phyloP scores from a whole-genome alignment of 1,140 invertebrate genomes.

The Cephus cinctus region DNA sequence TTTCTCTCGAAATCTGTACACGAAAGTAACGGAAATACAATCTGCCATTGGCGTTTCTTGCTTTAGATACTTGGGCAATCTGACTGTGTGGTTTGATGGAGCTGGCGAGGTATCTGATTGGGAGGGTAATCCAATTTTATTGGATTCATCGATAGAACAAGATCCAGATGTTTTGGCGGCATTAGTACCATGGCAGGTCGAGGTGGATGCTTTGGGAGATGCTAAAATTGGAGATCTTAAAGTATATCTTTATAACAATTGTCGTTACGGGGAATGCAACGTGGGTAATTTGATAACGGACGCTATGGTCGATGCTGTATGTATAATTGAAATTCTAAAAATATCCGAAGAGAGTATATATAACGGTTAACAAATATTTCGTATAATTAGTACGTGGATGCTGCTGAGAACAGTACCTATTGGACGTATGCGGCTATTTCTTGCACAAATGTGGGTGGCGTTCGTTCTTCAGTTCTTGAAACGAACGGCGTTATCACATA shows the following conservation, averaged over 20 bases:
- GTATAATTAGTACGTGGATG: conserved; percentile 42
- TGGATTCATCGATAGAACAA: conserved; percentile 64
- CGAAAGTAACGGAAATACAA: no score
- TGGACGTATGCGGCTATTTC: conserved; percentile 73
- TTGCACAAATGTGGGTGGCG: conserved; percentile 69
- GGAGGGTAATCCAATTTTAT: conserved; percentile 73
- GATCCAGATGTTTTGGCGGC: conserved; percentile 56
- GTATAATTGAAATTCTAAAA: no score
- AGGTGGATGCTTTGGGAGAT: conserved; percentile 60
- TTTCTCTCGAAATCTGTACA: background rate
- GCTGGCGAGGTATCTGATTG: conserved; percentile 67
- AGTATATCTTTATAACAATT: conserved; percentile 60
- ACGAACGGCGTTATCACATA: conserved; percentile 63
- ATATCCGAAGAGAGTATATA: no score
- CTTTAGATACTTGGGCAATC: conserved; percentile 67
- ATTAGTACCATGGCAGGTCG: conserved; percentile 61
- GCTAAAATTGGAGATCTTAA: conserved; percentile 59
- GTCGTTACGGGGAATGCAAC: conserved; percentile 68
- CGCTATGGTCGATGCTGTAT: conserved; percentile 64
- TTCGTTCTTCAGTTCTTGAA: conserved; percentile 61
- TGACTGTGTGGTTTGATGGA: conserved; percentile 73
- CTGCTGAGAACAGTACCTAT: conserved; percentile 34
- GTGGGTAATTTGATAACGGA: conserved; percentile 75
- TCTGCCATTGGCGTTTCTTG: no score
- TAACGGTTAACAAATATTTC: no score